A percentile compares a stretch with the other conserved stretches of the same genome.
phyloP scores from a whole-genome alignment of 2,113 vertebrate species.

The Gobius niger region DNA sequence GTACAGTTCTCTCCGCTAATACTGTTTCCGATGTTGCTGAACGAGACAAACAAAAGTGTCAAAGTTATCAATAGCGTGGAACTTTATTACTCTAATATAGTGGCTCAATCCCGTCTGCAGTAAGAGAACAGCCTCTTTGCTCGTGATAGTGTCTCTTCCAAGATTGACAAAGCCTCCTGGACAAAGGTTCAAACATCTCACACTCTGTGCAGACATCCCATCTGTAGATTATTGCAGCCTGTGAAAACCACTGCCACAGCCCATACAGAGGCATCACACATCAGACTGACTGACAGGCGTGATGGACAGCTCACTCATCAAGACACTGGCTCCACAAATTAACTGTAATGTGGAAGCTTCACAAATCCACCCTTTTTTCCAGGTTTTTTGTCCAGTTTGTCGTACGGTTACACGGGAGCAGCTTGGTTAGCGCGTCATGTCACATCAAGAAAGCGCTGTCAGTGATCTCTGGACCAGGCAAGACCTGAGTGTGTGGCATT shows the following conservation, averaged over 20 bases:
- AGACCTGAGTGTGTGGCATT: neutral
- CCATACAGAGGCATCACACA: neutral
- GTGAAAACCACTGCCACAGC: neutral
- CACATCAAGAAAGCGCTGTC: neutral
- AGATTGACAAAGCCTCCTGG: conserved; percentile 8
- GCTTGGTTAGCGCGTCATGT: neutral
- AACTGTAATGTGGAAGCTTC: neutral
- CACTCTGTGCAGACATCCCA: neutral
- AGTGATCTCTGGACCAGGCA: neutral
- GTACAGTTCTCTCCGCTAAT: neutral
- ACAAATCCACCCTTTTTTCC: neutral
- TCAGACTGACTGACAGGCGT: neutral
- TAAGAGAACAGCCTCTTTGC: neutral
- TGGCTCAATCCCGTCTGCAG: neutral
- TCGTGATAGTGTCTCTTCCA: neutral
- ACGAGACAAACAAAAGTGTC: neutral
- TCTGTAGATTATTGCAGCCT: conserved; percentile 8
- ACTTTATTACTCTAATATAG: neutral
- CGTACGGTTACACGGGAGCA: neutral
- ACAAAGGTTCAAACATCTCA: conserved; percentile 1
- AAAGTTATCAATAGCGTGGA: neutral
- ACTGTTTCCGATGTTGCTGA: too few species aligned
- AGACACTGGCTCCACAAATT: neutral
- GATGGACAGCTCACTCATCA: conserved; percentile 9
- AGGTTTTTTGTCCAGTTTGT: neutral